Base-by-base conservation (phyloP, 2,888 invertebrate species). In the Diarsia rubi region DNA sequence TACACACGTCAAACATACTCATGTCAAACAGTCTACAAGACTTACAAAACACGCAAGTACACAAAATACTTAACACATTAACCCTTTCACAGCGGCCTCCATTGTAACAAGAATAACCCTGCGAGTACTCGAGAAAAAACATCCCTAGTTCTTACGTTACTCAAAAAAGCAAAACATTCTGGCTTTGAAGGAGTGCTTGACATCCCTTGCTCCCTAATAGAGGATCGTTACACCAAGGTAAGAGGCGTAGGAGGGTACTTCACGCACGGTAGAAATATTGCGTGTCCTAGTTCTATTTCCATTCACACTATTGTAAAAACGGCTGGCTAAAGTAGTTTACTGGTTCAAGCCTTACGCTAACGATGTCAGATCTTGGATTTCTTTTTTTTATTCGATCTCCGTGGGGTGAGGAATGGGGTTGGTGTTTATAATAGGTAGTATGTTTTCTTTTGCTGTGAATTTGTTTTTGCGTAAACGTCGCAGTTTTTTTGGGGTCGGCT, bases 281-380 rank as follows among this genome's bases (percentile, higher is more conserved):
- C 92, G 93, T 94, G 93, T 91, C 93, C 93, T 86, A 93, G 92
- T 91, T 91, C 86, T 86, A 87, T 68, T 86, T 89, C 77, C 82
- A 89, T 91, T 91, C 91, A 90, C 85, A 91, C 89, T 90, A 91
- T 91, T 86, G 90, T 88, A 84, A 84, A 87, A 85, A 88, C 84
- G 73, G 65, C 72, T 67, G 68, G 82, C 47, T 85, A 79, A 88
- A 89, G 84, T 90, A 91, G 90, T 90, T 90, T 86, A 88, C 87
- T 89, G 86, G 88, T 86, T 84, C 86, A 86, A 82, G 81, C 72
- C 54, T 76, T 78, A 78, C 78, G 86, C 90, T 92, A 93, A 93
- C 90, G 92, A 93, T 86, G 88, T 88, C 85, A 86, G 79, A 69
- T 81, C 80, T 84, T 74, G 78, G 74, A 74, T 42, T n/a, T 60